phyloP scores from a whole-genome alignment of 2,797 vertebrate genomes.

The Melopsittacus undulatus region DNA sequence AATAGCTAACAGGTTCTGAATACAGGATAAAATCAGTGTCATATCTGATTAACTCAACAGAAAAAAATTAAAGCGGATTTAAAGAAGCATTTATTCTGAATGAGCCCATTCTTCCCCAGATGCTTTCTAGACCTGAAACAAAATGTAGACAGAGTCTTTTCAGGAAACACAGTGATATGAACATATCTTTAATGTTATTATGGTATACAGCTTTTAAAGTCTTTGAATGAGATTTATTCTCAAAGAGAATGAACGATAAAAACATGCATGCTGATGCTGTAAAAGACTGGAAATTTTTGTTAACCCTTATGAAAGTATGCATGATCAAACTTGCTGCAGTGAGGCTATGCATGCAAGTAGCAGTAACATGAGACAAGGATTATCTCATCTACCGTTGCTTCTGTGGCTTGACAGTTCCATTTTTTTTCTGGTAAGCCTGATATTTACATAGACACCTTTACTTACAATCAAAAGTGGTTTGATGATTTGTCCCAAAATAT shows the following conservation, averaged over 20 bases:
- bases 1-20: slow-evolving; percentile 72
- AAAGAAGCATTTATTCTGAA: slow-evolving; percentile 58
- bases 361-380: background rate
- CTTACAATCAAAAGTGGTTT: slow-evolving; percentile 18
- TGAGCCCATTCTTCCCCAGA: slow-evolving; percentile 5
- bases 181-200: background rate
- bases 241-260: background rate
- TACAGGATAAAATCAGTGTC: slow-evolving; percentile 71
- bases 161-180: background rate
- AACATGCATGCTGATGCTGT: background rate
- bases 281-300: background rate
- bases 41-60: slow-evolving; percentile 63
- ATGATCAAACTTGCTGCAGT: background rate
- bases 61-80: slow-evolving; percentile 33
- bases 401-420: slow-evolving; percentile 5
- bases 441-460: slow-evolving; percentile 34
- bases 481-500: background rate
- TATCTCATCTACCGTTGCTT: background rate
- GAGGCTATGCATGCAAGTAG: background rate
- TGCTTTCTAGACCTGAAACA: background rate
- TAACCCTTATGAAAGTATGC: background rate
- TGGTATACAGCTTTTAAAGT: background rate
- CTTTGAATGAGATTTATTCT: background rate
- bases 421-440: slow-evolving; percentile 23
- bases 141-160: background rate